Conservation (phyloP, 1,140 invertebrate species). For the Diorhabda sublineata region DNA sequence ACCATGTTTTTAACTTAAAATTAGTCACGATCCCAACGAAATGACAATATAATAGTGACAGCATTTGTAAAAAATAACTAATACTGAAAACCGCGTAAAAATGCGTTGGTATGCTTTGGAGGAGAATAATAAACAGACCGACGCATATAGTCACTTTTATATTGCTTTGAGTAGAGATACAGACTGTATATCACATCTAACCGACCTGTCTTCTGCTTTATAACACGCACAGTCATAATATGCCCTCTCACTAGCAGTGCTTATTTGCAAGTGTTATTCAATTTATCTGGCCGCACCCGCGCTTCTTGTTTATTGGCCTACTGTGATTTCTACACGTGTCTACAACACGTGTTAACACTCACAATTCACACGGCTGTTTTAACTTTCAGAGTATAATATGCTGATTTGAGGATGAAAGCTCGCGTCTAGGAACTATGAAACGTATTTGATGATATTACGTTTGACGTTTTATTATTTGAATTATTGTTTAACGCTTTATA, state of each 20-base stretch:
- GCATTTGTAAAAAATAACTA: no score
- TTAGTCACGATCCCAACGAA: no score
- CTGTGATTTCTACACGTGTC: constrained; percentile 46
- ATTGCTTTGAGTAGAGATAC: no score
- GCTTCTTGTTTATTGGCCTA: constrained; percentile 44
- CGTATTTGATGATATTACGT: not conserved
- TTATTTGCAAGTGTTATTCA: constrained; percentile 48
- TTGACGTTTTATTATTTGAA: not conserved
- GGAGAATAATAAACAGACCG: no score
- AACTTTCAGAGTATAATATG: not conserved
- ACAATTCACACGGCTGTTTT: constrained; percentile 5
- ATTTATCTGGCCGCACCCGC: constrained; percentile 46
- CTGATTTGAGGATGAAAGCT: not conserved
- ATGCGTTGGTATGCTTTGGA: no score
- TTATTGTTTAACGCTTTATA: no score
- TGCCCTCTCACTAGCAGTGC: constrained; percentile 32
- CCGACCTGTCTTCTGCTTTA: constrained; percentile 17
- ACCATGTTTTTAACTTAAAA: no score
- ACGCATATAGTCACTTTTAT: no score
- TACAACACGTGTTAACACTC: constrained; percentile 33
- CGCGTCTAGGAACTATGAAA: not conserved
- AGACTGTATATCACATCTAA: constrained; percentile 8
- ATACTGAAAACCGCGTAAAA: no score
- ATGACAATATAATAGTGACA: no score
- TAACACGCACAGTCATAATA: constrained; percentile 37